phyloP scores from a whole-genome alignment of 2,113 vertebrate genomes.

The Tyto alba region DNA sequence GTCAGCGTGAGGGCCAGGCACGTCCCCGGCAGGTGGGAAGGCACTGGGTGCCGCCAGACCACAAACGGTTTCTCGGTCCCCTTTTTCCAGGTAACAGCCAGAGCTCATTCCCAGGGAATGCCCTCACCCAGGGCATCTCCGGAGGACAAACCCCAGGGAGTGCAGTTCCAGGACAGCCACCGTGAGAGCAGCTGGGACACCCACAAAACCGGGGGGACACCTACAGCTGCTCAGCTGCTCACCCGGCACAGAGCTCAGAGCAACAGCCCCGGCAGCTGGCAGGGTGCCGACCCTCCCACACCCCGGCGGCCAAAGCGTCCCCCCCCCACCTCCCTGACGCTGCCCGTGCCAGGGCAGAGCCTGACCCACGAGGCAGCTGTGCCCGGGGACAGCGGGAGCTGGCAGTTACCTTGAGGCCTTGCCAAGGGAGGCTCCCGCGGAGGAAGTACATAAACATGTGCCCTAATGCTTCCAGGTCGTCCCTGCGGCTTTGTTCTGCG shows the following conservation, averaged over 20 bases:
- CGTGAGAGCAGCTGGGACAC: neutral
- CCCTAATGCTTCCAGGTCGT: conserved; percentile 93
- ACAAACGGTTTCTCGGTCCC: rapidly evolving
- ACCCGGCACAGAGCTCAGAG: neutral
- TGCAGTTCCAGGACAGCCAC: neutral
- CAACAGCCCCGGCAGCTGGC: neutral
- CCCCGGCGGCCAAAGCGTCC: neutral
- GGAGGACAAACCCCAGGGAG: neutral
- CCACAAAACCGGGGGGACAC: rapidly evolving
- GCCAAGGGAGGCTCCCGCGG: conserved; percentile 95
- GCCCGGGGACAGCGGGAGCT: neutral
- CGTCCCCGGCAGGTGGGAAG: rapidly evolving
- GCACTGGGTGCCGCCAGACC: neutral
- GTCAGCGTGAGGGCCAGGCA: neutral
- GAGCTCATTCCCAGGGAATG: neutral
- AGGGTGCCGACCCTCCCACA: neutral
- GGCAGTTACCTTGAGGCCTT: conserved; percentile 89
- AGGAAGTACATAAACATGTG: conserved; percentile 99
- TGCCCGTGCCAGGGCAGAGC: neutral
- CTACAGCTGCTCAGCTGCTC: neutral
- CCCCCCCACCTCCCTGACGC: neutral
- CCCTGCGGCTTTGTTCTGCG: conserved; percentile 95
- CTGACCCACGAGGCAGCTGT: neutral
- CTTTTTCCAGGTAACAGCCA: neutral
- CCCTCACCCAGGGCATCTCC: neutral